Percentiles rank a stretch among this genome's conserved stretches.
Evolutionary conservation across 1,140 invertebrate species (phyloP).

Genomic region (Antheraea pernyi): DNA sequence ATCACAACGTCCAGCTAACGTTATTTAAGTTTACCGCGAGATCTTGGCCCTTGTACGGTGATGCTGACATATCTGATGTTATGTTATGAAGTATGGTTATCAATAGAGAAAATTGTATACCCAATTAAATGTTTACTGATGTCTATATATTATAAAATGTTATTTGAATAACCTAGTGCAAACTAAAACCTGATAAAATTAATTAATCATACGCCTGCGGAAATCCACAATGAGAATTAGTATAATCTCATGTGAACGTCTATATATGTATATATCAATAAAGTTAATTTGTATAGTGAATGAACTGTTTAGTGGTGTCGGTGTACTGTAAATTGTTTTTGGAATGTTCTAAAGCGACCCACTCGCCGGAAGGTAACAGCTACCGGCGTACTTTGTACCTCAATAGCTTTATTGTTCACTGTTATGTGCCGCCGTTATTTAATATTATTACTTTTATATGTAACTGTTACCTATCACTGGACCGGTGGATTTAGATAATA

Average conservation of each 20-base stretch:
- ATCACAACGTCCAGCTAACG: no score
- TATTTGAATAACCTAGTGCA: no score
- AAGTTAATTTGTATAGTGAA: conserved; percentile 17
- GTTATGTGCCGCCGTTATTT: no score
- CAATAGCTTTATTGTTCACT: neutral
- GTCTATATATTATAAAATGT: no score
- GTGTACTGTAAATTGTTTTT: conserved; percentile 46
- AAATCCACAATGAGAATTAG: neutral
- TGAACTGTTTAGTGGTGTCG: conserved; percentile 32
- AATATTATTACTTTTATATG: no score
- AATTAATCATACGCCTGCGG: neutral
- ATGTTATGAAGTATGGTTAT: no score
- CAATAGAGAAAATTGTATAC: no score
- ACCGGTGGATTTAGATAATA: neutral
- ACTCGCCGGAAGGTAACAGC: conserved; percentile 38
- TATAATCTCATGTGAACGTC: neutral
- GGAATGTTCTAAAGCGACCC: conserved; percentile 22
- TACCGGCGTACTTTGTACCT: neutral
- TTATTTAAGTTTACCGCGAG: no score
- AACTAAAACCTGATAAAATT: neutral
- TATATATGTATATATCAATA: neutral
- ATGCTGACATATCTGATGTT: no score
- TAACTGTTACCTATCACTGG: neutral
- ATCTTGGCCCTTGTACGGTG: no score
- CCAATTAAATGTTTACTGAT: no score